Evolutionary conservation across 2,888 invertebrate species (phyloP), one percentile per base, ranked within the genome.

Genomic region (Dorcus parallelipipedus): DNA sequence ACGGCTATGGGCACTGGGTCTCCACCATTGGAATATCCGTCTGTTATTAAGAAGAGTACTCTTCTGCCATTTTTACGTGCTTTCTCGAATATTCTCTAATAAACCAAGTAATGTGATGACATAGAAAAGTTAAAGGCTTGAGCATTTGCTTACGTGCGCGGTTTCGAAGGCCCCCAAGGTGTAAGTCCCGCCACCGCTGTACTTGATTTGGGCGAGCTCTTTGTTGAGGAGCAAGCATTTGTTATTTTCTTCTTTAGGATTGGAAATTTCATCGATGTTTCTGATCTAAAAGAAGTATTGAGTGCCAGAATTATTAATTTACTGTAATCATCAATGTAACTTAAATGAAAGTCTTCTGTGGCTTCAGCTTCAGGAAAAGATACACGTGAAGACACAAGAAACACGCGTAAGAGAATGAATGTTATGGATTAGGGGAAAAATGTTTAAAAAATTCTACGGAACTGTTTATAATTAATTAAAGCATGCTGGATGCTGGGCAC

Each of bases 21-120:
- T 0, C 85, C 86, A 1, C 86, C 87, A 71, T 87, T 88, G 5
- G 87, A 87, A 70, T 85, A 88, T 9, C 88, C 88, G 69, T 89
- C 88, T 1, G 88, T 88, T 63, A 89, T 83, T 3, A 89, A 75
- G 68, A 89, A 87, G 8, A 89, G 78, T 0, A 85, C 84, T 71
- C 86, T 86, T 63, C 78, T 82, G 3, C 83, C 79, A 20, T 76
- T 74, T 26, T 75, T 71, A 14, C 84, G 76, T 20, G 78, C 73
- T 6, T 74, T 75, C 49, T 76, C 71, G 33, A 84, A 79, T 50
- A 84, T 82, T 55, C 78, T 77, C 81, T 83, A 64, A 10, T n/a
- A 41, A 20, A 9, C 20, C n/a, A 6, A 14, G 26, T 33, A 33
- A 23, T 9, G 6, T 14, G 23, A 10, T 38, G 8, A 54, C 54